phyloP scores from a whole-genome alignment of 1,140 invertebrate genomes.

The Nixonia krombeini region DNA sequence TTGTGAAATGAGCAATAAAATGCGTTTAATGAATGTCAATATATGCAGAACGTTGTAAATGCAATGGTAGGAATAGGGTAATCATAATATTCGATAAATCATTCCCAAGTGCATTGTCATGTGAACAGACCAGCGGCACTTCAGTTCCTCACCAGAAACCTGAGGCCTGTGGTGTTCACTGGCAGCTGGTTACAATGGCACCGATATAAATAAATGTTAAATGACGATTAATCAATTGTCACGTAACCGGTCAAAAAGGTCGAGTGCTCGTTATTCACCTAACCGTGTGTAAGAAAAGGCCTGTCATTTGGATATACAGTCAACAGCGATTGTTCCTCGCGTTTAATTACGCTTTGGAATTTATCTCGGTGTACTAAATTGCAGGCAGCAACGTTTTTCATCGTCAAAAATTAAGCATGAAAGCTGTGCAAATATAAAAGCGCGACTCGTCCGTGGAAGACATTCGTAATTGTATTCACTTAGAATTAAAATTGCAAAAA shows the following conservation, averaged over 20 bases:
- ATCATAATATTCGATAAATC: conserved; percentile 29
- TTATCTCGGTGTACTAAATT: too few relatives aligned
- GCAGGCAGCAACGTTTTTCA: too few relatives aligned
- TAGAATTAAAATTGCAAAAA: background rate
- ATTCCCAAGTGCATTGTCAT: conserved; percentile 12
- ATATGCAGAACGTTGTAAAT: conserved; percentile 10
- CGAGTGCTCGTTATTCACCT: background rate
- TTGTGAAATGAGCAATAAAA: too few relatives aligned
- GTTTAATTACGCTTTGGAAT: too few relatives aligned
- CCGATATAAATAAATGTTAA: conserved; percentile 51
- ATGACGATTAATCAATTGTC: conserved; percentile 55
- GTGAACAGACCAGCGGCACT: background rate
- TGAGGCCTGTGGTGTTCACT: conserved; percentile 18
- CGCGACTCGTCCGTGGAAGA: background rate
- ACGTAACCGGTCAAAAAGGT: conserved; percentile 29
- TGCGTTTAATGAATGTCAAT: conserved; percentile 2
- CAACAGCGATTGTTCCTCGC: too few relatives aligned
- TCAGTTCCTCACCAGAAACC: background rate
- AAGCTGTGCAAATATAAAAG: too few relatives aligned
- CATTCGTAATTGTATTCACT: background rate
- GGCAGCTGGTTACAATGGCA: conserved; percentile 35
- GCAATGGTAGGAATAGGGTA: too few relatives aligned
- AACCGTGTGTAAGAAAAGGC: too few relatives aligned
- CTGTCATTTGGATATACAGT: too few relatives aligned
- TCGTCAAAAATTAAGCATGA: too few relatives aligned